A percentile compares a stretch with the other conserved stretches of the same genome.
These are phyloP conservation scores for Ostrea denselamellosa DNA, from an alignment of 1,140 invertebrate species.

Conservation along the genomic window DNA sequence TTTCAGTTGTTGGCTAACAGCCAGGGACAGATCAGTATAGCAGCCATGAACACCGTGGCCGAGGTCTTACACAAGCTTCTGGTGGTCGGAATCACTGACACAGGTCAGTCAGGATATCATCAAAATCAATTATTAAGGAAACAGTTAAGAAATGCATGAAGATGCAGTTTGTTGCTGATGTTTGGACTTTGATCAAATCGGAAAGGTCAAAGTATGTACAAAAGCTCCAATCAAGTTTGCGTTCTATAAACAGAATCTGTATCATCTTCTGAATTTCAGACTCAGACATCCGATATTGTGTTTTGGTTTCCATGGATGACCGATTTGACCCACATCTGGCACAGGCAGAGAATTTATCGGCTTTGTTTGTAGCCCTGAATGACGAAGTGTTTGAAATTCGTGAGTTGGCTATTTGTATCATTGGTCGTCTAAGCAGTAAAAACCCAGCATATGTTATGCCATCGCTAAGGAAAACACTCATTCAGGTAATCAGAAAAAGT, in stretches of 20 bases:
- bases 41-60: conserved; percentile 91
- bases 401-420: conserved; percentile 94
- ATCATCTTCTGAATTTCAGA: conserved; percentile 81
- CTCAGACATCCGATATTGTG: conserved; percentile 94
- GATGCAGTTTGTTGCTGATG: neutral
- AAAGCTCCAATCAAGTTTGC: neutral
- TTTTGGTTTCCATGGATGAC: conserved; percentile 93
- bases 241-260: neutral
- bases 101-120: conserved; percentile 79
- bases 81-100: conserved; percentile 96
- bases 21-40: conserved; percentile 79
- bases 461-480: conserved; percentile 93
- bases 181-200: too few species aligned
- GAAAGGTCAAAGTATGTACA: neutral
- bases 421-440: conserved; percentile 89
- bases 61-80: conserved; percentile 94
- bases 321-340: conserved; percentile 96
- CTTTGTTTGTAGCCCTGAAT: conserved; percentile 96
- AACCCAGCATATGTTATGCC: conserved; percentile 99
- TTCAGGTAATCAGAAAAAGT: conserved; percentile 81
- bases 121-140: too few species aligned
- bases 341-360: conserved; percentile 96
- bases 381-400: conserved; percentile 99
- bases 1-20: conserved; percentile 69
- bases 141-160: neutral